A percentile compares a stretch with the other conserved stretches of the same genome.
Conservation (phyloP, 1,140 invertebrate species). For the Brachionus koreanus region DNA sequence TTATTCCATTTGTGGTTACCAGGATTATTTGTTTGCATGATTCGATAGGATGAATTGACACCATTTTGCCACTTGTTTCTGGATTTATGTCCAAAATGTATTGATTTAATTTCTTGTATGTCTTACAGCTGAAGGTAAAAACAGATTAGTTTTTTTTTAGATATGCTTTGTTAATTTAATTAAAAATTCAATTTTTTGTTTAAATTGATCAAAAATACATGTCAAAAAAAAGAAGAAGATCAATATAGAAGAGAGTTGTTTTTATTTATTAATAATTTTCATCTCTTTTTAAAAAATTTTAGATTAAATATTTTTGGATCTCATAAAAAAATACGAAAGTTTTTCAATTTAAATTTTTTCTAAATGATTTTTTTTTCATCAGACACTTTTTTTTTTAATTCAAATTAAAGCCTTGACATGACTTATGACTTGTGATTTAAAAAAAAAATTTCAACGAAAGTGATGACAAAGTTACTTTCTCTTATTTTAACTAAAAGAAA, state of each 20-base stretch:
- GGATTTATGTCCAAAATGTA: conserved; percentile 26
- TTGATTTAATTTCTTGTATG: conserved; percentile 28
- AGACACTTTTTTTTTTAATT: too few relatives aligned
- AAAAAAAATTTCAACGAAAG: too few relatives aligned
- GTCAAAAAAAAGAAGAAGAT: too few relatives aligned
- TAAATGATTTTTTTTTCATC: too few relatives aligned
- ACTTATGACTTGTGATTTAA: too few relatives aligned
- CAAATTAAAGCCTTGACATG: too few relatives aligned
- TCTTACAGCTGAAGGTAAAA: conserved; percentile 1
- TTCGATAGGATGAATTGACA: background rate
- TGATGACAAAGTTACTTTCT: too few relatives aligned
- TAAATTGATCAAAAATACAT: too few relatives aligned
- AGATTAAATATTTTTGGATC: too few relatives aligned
- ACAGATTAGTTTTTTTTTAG: background rate
- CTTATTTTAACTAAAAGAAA: too few relatives aligned
- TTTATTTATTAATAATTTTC: background rate
- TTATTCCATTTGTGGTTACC: background rate
- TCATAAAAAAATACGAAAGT: too few relatives aligned
- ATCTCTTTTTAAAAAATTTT: background rate
- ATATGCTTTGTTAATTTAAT: too few relatives aligned
- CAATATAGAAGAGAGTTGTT: background rate
- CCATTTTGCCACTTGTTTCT: conserved; percentile 1
- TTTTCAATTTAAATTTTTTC: background rate
- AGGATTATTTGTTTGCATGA: background rate
- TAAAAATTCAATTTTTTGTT: background rate